Conservation (phyloP, 2,113 vertebrate genomes). For the Neodon shergylaensis region DNA sequence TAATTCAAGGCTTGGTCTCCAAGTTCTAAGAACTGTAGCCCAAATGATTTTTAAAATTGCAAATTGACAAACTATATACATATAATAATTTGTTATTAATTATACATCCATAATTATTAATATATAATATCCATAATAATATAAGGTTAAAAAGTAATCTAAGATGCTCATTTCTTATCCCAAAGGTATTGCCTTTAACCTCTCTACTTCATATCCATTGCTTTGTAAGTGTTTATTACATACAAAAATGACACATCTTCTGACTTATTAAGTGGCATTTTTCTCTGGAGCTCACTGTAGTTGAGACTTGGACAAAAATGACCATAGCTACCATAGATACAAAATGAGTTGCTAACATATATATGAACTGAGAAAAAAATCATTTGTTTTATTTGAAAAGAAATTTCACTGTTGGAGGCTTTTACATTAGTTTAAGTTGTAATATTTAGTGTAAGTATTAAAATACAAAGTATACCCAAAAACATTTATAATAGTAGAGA, state of each 20-base stretch:
- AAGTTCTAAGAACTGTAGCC: background rate
- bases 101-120: background rate
- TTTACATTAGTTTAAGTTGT: background rate
- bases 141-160: background rate
- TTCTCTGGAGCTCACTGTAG: background rate
- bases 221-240: background rate
- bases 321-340: background rate
- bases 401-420: too few species aligned
- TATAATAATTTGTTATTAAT: background rate
- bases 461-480: background rate
- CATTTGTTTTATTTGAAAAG: background rate
- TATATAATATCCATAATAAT: background rate
- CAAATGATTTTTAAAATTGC: background rate
- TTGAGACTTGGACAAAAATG: background rate
- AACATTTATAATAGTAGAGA: background rate
- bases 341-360: background rate
- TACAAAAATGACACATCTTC: background rate
- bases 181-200: background rate
- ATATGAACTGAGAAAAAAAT: background rate
- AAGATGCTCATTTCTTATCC: background rate
- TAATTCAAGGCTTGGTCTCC: background rate
- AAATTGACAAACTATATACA: background rate
- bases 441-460: background rate
- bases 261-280: background rate
- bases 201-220: background rate